Evolutionary conservation across 2,113 vertebrate species (phyloP), one percentile per base, ranked within the genome.

Genomic region (Cyanoliseus patagonus): DNA sequence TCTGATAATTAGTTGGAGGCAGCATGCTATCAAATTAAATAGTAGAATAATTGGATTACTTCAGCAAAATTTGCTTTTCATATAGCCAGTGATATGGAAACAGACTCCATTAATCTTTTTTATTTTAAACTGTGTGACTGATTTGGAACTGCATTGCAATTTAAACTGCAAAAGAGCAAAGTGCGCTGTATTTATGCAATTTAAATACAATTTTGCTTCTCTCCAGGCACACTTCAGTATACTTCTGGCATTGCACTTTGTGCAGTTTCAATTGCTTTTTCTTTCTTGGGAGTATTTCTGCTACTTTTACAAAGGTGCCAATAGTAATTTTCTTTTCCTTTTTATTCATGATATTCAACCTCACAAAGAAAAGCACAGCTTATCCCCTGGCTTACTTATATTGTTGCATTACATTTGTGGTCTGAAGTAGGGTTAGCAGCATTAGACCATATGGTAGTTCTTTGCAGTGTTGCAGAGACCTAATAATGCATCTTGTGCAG

Each of bases 381-480:
- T 96, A 92, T 92, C 69, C 88, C 37, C 59, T 73, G 62, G 30
- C 62, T 93, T 94, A 46, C 70, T 93, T 90, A 92, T 90, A 95
- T 83, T 80, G 73, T 47, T 83, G 90, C 82, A 92, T 94, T 95
- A 84, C 25, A 2, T 88, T 88, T 84, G 91, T 69, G 62, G 25
- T 86, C 35, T 93, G 42, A 82, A 94, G 89, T 37, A 94, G 85
- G 91, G 92, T 95, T 95, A 97, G 62, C 64, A 96, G 9, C 24
- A 57, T 80, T 79, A 92, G 37, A 73, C 79, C 46, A 35, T 66
- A 81, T 33, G 20, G 68, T n/a, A 77, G 77, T 39, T 84, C 73
- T 76, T 68, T 74, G 19, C 28, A 73, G 41, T 17, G 11, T 59
- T 85, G 55, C 25, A 61, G 64, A 92, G 31, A 88, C 13, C n/a